A percentile compares a stretch with the other conserved stretches of the same genome.
Conservation (phyloP, 2,888 invertebrate genomes). For the Aromia moschata region DNA sequence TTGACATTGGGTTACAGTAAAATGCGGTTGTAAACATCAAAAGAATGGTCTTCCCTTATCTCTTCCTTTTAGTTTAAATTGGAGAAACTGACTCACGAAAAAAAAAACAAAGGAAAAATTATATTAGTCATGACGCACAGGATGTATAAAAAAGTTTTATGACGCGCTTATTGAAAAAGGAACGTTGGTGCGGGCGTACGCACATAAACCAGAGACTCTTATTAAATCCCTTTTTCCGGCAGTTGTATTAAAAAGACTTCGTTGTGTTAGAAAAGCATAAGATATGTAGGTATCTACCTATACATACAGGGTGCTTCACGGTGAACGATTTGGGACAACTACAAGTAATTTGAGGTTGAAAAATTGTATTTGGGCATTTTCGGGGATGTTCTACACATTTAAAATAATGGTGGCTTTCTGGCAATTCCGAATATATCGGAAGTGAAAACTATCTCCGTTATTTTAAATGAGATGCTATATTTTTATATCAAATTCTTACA, state of each 20-base stretch:
- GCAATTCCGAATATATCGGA: too few relatives aligned
- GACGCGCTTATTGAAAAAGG: constrained; percentile 36
- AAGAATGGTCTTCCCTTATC: constrained; percentile 15
- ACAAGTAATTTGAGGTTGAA: too few relatives aligned
- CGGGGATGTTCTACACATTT: too few relatives aligned
- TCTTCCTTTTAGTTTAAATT: constrained; percentile 12
- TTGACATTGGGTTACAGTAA: constrained; percentile 18
- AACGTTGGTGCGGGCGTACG: constrained; percentile 32
- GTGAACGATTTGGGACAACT: too few relatives aligned
- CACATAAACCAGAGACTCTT: constrained; percentile 34
- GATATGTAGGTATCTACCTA: too few relatives aligned
- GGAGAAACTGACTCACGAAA: constrained; percentile 20
- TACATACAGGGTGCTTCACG: too few relatives aligned
- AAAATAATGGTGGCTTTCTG: too few relatives aligned
- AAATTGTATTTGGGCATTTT: too few relatives aligned
- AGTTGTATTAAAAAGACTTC: constrained; percentile 15
- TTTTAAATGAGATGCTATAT: too few relatives aligned
- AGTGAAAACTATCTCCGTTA: too few relatives aligned
- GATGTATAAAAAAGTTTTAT: constrained; percentile 41
- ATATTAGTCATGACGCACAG: constrained; percentile 36
- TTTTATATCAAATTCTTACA: too few relatives aligned
- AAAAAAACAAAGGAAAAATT: constrained; percentile 33
- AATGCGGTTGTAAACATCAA: constrained; percentile 18
- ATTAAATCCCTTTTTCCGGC: constrained; percentile 32
- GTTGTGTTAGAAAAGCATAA: too few relatives aligned